These are phyloP conservation scores for Phycodurus eques DNA, from an alignment of 2,113 vertebrate species.

Conservation along the genomic window DNA sequence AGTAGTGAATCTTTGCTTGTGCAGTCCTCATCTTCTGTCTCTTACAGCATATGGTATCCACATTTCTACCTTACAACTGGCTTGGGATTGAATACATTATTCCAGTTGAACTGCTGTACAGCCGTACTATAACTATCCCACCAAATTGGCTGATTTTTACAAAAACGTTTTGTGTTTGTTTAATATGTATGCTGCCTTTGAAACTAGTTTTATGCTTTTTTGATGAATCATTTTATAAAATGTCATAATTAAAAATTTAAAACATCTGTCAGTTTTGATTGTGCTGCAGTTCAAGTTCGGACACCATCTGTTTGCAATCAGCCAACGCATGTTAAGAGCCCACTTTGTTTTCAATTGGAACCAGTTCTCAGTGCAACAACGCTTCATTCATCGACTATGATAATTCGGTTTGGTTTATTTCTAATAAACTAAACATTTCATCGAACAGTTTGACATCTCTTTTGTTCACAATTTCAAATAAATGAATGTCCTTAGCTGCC, in stretches of 20 bases:
- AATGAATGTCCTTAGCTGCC: constrained; percentile 49
- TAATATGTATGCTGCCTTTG: not conserved
- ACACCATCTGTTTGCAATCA: constrained; percentile 51
- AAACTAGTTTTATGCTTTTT: not conserved
- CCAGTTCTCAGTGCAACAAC: constrained; percentile 9
- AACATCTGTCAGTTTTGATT: constrained; percentile 15
- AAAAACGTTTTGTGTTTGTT: not conserved
- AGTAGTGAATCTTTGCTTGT: constrained; percentile 4
- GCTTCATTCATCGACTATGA: constrained; percentile 13
- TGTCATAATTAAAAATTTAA: not conserved
- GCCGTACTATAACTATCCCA: not conserved
- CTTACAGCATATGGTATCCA: constrained; percentile 22
- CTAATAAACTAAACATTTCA: constrained; percentile 33
- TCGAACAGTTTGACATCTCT: constrained; percentile 21
- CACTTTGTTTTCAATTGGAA: constrained; percentile 27
- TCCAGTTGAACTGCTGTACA: constrained; percentile 9
- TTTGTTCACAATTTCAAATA: constrained; percentile 46
- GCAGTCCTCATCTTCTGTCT: constrained; percentile 3
- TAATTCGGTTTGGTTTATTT: constrained; percentile 21
- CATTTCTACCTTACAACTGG: constrained; percentile 1
- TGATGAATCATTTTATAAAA: not conserved
- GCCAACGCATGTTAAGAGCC: constrained; percentile 24
- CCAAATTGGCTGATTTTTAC: not conserved
- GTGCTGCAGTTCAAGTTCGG: not conserved
- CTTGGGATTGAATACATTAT: constrained; percentile 22